Evolutionary conservation across 2,797 vertebrate species (phyloP).

Genomic region (Phyllotis vaccarum): DNA sequence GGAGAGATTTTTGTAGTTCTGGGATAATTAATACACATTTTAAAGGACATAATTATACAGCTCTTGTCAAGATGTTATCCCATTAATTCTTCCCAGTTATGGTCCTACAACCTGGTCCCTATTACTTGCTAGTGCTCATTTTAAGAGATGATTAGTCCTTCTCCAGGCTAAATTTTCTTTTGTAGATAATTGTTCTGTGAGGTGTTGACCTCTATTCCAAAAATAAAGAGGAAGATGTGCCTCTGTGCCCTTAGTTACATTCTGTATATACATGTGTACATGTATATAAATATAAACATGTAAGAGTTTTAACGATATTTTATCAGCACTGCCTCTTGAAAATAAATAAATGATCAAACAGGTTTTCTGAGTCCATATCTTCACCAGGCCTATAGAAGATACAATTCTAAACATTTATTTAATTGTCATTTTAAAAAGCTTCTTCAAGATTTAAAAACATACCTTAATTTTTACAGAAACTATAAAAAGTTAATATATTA

Average conservation of each 20-base stretch:
- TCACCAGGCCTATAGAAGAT: background rate
- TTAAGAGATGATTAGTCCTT: background rate
- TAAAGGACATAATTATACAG: background rate
- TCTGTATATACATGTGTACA: background rate
- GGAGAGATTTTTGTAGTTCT: background rate
- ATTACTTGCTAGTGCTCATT: background rate
- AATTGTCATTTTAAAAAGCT: background rate
- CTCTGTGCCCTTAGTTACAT: background rate
- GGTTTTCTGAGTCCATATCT: background rate
- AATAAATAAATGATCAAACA: background rate
- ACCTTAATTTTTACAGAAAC: background rate
- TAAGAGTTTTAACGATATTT: background rate
- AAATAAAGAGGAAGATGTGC: background rate
- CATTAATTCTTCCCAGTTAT: background rate
- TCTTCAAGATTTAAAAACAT: background rate
- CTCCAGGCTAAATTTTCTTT: background rate
- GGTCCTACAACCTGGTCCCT: background rate
- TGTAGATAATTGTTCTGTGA: background rate
- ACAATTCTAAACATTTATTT: background rate
- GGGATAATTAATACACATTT: background rate
- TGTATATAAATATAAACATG: background rate
- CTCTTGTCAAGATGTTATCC: background rate
- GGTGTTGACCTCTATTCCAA: background rate
- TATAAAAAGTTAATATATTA: background rate
- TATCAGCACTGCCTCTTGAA: background rate